phyloP scores from a whole-genome alignment of 1,140 invertebrate genomes.

The Drosophila nikananu region DNA sequence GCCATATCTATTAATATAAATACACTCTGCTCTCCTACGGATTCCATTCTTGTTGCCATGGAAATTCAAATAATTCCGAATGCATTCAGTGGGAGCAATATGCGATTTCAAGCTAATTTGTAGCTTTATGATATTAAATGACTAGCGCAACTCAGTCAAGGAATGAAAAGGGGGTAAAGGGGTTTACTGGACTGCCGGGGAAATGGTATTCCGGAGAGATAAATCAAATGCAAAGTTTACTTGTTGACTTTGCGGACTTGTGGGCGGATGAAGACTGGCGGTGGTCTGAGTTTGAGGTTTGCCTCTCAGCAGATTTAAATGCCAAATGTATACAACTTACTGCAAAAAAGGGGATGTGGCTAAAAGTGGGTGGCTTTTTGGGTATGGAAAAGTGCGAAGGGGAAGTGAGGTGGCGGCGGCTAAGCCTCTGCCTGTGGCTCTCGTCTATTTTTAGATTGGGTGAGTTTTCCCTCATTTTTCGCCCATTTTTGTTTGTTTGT shows the following conservation, averaged over 20 bases:
- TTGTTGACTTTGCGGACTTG: conserved; percentile 64
- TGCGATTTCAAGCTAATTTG: conserved; percentile 48
- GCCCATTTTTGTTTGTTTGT: conserved; percentile 42
- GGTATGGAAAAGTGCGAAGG: background rate
- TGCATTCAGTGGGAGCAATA: conserved; percentile 9
- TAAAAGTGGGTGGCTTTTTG: background rate
- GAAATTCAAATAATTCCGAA: conserved; percentile 27
- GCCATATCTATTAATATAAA: conserved; percentile 29
- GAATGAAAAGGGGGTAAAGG: background rate
- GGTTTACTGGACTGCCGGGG: background rate
- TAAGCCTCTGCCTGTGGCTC: conserved; percentile 34
- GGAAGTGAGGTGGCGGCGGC: background rate
- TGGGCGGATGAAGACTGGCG: background rate
- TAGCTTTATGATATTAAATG: conserved; percentile 57
- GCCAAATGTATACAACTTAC: conserved; percentile 51
- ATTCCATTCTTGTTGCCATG: conserved; percentile 9
- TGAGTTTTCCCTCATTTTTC: conserved; percentile 17
- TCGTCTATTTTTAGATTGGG: conserved; percentile 46
- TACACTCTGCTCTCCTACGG: background rate
- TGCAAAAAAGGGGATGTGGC: background rate
- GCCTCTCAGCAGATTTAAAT: conserved; percentile 42
- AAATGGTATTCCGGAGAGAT: conserved; percentile 32
- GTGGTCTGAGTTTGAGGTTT: conserved; percentile 35
- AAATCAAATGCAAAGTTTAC: conserved; percentile 71
- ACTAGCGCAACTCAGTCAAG: conserved; percentile 14